phyloP scores from a whole-genome alignment of 2,888 invertebrate genomes.

The Drosophila lacicola region DNA sequence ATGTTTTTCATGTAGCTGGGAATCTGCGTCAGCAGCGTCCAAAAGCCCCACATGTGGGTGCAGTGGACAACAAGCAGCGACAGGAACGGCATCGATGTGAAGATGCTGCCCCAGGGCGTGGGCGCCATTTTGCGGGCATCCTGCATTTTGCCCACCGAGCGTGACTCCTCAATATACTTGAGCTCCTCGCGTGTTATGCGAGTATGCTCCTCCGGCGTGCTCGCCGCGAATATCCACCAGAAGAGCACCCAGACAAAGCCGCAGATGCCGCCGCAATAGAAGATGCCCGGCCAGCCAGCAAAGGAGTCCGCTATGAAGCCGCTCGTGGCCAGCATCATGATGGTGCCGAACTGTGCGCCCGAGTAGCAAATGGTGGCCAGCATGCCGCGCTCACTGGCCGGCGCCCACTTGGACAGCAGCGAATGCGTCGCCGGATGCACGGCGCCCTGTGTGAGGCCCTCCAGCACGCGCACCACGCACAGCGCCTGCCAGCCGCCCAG shows the following conservation, averaged over 20 bases:
- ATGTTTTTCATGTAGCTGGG: slow-evolving; percentile 92
- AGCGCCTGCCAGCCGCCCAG: slow-evolving; percentile 88
- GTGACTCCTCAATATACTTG: slow-evolving; percentile 88
- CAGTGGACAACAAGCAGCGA: slow-evolving; percentile 91
- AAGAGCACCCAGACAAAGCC: slow-evolving; percentile 88
- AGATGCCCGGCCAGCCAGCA: slow-evolving; percentile 91
- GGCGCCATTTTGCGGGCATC: slow-evolving; percentile 63
- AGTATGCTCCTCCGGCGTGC: slow-evolving; percentile 88
- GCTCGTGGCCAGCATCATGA: slow-evolving; percentile 89
- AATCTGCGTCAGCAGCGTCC: slow-evolving; percentile 92
- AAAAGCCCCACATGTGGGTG: slow-evolving; percentile 92
- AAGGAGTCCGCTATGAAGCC: slow-evolving; percentile 89
- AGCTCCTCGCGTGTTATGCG: slow-evolving; percentile 88
- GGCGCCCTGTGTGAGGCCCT: slow-evolving; percentile 89
- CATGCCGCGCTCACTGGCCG: slow-evolving; percentile 88
- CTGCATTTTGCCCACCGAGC: slow-evolving; percentile 80
- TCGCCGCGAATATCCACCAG: slow-evolving; percentile 88
- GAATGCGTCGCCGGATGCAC: slow-evolving; percentile 89
- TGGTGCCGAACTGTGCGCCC: slow-evolving; percentile 93
- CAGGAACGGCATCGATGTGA: slow-evolving; percentile 91
- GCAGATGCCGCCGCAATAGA: slow-evolving; percentile 89
- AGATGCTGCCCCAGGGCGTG: slow-evolving; percentile 91
- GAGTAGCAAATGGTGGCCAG: slow-evolving; percentile 89
- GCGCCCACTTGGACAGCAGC: slow-evolving; percentile 90
- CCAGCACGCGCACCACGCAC: slow-evolving; percentile 87